Evolutionary conservation across 92 coral and sea anemone species (phyloP).

Genomic region (Micromussa lordhowensis): DNA sequence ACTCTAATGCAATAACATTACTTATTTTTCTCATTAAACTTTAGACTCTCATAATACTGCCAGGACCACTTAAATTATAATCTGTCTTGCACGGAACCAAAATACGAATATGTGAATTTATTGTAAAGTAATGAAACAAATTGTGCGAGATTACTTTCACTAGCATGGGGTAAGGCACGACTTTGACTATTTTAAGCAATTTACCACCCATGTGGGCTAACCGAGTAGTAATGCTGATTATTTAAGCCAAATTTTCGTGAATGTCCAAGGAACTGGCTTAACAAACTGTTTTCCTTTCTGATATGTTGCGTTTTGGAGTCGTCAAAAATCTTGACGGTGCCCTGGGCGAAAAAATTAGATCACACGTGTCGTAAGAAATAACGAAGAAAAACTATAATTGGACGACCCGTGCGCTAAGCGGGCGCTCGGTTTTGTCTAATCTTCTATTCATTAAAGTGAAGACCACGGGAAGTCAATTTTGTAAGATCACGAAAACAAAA

Average conservation of each 20-base stretch:
- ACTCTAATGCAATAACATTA: constrained; percentile 14
- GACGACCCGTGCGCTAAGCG: constrained; percentile 16
- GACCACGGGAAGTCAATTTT: constrained; percentile 55
- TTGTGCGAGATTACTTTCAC: constrained; percentile 41
- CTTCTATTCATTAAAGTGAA: constrained; percentile 33
- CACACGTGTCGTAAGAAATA: constrained; percentile 37
- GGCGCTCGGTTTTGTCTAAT: constrained; percentile 36
- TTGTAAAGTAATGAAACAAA: constrained; percentile 42
- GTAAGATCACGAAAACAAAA: constrained; percentile 44
- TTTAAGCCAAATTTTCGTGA: not conserved
- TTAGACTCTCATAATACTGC: constrained; percentile 22
- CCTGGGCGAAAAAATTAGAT: constrained; percentile 9
- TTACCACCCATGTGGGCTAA: constrained; percentile 25
- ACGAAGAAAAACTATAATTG: constrained; percentile 36
- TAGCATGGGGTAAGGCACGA: not conserved
- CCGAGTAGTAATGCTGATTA: constrained; percentile 10
- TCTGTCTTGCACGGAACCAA: constrained; percentile 14
- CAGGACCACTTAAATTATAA: constrained; percentile 20
- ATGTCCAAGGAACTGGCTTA: not conserved
- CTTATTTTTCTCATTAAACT: constrained; percentile 46
- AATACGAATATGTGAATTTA: constrained; percentile 30
- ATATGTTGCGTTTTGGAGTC: constrained; percentile 1
- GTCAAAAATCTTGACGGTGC: constrained; percentile 1
- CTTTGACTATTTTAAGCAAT: constrained; percentile 17
- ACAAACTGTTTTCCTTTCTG: not conserved